Evolutionary conservation across 2,113 vertebrate species (phyloP).

Genomic region (Lepus americanus): DNA sequence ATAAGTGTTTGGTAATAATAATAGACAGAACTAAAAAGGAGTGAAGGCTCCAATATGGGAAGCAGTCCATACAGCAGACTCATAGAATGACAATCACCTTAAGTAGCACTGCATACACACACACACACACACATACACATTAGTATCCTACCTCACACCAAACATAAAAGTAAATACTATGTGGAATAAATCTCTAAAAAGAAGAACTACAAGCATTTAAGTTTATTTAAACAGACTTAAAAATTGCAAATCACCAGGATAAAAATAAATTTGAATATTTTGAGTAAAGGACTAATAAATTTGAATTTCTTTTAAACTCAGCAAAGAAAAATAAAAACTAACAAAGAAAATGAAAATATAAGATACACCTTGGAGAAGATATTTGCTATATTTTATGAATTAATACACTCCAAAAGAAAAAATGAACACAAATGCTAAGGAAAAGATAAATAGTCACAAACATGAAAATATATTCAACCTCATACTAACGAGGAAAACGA

Average conservation of each 20-base stretch:
- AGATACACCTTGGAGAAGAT: background rate
- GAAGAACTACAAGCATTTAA: slow-evolving; percentile 19
- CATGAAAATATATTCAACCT: background rate
- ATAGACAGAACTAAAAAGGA: no score
- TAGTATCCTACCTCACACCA: background rate
- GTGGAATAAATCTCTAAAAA: slow-evolving; percentile 53
- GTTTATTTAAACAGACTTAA: slow-evolving; percentile 17
- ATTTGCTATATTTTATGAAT: background rate
- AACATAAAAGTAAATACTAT: slow-evolving; percentile 60
- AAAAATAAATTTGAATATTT: slow-evolving; percentile 33
- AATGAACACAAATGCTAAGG: background rate
- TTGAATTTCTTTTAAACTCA: slow-evolving; percentile 36
- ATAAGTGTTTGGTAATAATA: no score
- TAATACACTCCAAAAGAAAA: slow-evolving; percentile 14
- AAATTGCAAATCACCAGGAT: slow-evolving; percentile 46
- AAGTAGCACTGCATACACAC: no score
- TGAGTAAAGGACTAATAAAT: background rate
- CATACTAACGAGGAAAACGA: slow-evolving; percentile 40
- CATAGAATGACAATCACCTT: no score
- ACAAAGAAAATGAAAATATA: slow-evolving; percentile 2
- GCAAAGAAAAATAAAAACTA: background rate
- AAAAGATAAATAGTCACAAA: slow-evolving; percentile 15
- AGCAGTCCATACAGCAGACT: no score
- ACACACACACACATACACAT: background rate
- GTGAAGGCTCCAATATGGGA: no score